A percentile compares a stretch with the other conserved stretches of the same genome.
Conservation (phyloP, 2,797 vertebrate species). For the Ammospiza maritima region DNA sequence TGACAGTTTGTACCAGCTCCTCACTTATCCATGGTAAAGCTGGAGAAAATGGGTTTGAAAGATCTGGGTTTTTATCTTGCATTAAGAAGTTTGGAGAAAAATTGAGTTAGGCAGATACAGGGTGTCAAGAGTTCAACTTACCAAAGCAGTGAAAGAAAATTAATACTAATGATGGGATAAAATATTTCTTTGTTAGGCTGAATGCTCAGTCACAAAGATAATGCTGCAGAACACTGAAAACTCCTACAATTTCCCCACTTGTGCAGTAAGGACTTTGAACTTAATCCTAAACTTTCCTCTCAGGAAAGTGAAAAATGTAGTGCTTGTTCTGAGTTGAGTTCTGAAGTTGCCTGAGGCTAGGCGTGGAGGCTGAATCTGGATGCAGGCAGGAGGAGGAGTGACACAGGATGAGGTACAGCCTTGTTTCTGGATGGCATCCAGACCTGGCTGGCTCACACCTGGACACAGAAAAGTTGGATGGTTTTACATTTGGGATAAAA, state of each 20-base stretch:
- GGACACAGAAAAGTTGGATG: neutral
- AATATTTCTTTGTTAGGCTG: neutral
- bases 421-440: neutral
- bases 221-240: neutral
- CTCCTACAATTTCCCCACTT: neutral
- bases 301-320: neutral
- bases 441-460: neutral
- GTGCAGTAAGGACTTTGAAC: neutral
- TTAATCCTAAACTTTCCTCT: neutral
- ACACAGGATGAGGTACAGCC: neutral
- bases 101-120: neutral
- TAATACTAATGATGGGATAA: neutral
- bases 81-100: neutral
- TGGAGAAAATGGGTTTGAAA: neutral
- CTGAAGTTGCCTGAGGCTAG: neutral
- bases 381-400: neutral
- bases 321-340: neutral
- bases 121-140: neutral
- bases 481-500: neutral
- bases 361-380: accelerated
- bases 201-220: neutral
- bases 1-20: neutral
- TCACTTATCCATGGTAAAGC: neutral
- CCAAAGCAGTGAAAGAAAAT: neutral
- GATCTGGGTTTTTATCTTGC: neutral